Conservation (phyloP, 2,113 vertebrate species). For the Mesocricetus auratus region DNA sequence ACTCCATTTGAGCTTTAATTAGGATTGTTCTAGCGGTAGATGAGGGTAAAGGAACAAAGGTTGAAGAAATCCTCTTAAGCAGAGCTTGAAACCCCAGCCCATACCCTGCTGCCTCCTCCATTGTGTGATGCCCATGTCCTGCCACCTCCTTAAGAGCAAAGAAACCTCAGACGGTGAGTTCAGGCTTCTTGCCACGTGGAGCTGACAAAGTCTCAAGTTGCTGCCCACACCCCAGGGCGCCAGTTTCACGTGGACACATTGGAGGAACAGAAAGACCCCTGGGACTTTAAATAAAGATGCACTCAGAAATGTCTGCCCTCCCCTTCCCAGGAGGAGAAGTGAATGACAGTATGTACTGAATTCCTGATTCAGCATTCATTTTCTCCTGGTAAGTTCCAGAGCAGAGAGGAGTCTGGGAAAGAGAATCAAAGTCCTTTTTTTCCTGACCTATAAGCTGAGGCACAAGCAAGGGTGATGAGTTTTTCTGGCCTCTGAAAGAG, state of each 20-base stretch:
- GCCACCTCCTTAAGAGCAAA: background rate
- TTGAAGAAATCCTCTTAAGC: background rate
- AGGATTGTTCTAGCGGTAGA: background rate
- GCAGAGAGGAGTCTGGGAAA: background rate
- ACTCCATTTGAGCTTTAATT: background rate
- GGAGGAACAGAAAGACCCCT: background rate
- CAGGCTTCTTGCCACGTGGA: fast-evolving
- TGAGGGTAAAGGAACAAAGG: background rate
- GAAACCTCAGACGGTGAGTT: background rate
- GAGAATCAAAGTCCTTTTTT: background rate
- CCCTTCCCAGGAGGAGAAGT: background rate
- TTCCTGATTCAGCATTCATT: background rate
- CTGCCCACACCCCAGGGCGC: background rate
- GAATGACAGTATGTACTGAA: background rate
- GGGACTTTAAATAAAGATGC: background rate
- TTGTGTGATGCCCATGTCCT: background rate
- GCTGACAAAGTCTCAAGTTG: background rate
- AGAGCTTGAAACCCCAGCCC: background rate
- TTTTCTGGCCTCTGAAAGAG: background rate
- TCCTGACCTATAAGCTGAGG: background rate
- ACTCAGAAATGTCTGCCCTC: background rate
- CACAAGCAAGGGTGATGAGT: background rate
- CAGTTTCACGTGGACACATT: background rate
- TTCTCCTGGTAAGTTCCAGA: background rate
- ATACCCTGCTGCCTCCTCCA: background rate